Base-by-base conservation (phyloP, 2,888 invertebrate genomes). In the Balanococcus diminutus region DNA sequence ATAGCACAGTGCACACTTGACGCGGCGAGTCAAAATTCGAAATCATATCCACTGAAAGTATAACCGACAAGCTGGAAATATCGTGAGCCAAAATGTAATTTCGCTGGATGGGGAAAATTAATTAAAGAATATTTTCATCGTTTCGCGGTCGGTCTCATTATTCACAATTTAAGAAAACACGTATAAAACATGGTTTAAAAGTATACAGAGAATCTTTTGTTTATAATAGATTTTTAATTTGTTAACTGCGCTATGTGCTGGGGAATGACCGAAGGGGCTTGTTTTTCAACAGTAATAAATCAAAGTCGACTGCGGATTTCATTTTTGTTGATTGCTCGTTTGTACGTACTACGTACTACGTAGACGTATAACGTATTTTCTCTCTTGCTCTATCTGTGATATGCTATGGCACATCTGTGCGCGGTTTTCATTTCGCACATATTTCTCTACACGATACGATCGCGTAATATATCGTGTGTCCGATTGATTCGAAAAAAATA, bases 321-420 rank as follows among this genome's bases (percentile, higher is more conserved):
- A 67, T 67, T 67, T 67, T 67, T 67, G 61, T 67, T 67, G 61
- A 67, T 67, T 67, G 61, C 61, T 67, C 51, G 51, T 51, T 51
- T 51, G 51, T 51, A 51, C 51, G 9, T 19, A n/a, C n/a, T n/a
- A n/a, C n/a, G n/a, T n/a, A n/a, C n/a, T n/a, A 51, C 51, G 19
- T 19, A 51, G n/a, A 51, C 51, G 51, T 3, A 36, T 16, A 19
- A 5, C 19, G 51, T 19, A 51, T 51, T 51, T 19, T 51, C 51
- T 1, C 51, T 51, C 51, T 51, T 19, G n/a, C 19, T n/a, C 51
- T 42, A 6, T 42, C 42, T 2, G 1, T 11, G 11, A 51, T 51
- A 51, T 51, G 51, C 51, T 51, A 51, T 51, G 51, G 51, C 51
- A 51, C 51, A 51, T 51, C 51, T 51, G 51, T 51, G 51, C 51